Evolutionary conservation across 64 coral and sea anemone species (phyloP).

Genomic region (Actinia tenebrosa): DNA sequence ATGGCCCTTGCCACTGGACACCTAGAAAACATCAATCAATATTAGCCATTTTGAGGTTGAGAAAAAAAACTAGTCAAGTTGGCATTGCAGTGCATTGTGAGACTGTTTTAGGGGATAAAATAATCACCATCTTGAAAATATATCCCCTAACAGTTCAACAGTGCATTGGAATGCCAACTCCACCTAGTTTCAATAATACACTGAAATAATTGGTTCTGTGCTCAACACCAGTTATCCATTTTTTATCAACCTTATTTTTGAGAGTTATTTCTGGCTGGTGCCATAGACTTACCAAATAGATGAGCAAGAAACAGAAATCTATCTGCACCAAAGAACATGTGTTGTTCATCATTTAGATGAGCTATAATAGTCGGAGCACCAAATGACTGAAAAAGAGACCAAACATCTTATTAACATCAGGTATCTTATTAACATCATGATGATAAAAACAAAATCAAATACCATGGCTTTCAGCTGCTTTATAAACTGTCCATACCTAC

Average conservation of each 20-base stretch:
- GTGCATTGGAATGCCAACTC: too few relatives aligned
- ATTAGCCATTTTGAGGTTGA: not conserved
- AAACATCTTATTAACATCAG: not conserved
- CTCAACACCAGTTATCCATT: too few relatives aligned
- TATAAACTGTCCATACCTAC: slow-evolving; percentile 12
- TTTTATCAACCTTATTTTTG: too few relatives aligned
- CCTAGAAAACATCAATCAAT: not conserved
- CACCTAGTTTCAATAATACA: too few relatives aligned
- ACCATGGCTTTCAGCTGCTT: too few relatives aligned
- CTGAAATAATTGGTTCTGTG: too few relatives aligned
- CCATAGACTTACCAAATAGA: slow-evolving; percentile 54
- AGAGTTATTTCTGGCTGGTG: too few relatives aligned
- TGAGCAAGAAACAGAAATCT: slow-evolving; percentile 65
- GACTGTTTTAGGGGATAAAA: not conserved
- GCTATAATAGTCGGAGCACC: slow-evolving; percentile 75
- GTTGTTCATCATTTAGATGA: slow-evolving; percentile 41
- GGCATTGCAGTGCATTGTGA: not conserved
- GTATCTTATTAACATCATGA: not conserved
- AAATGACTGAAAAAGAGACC: slow-evolving; percentile 48
- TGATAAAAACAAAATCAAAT: not conserved
- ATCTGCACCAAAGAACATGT: slow-evolving; percentile 92
- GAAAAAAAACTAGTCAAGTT: too few relatives aligned
- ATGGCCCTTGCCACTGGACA: not conserved
- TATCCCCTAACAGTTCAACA: too few relatives aligned
- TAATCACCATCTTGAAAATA: too few relatives aligned